Percentiles rank a stretch among this genome's conserved stretches.
Evolutionary conservation across 2,888 invertebrate species (phyloP).

Genomic region (Villa cingulata): DNA sequence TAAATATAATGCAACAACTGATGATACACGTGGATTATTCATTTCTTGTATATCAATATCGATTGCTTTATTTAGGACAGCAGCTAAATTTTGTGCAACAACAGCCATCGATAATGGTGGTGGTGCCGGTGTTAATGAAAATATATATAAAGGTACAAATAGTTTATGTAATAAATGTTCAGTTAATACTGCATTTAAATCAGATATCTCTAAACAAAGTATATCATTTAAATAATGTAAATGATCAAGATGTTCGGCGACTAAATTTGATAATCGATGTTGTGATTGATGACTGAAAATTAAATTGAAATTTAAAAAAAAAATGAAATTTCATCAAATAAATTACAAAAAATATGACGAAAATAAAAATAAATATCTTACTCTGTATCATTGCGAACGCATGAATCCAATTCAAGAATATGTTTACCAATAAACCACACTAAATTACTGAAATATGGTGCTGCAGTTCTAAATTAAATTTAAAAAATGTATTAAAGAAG

Average conservation of each 20-base stretch:
- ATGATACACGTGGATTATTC: constrained; percentile 62
- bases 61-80: constrained; percentile 46
- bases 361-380: constrained; percentile 39
- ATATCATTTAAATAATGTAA: constrained; percentile 96
- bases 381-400: constrained; percentile 92
- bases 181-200: constrained; percentile 83
- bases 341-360: neutral
- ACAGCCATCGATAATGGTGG: constrained; percentile 41
- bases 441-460: constrained; percentile 95
- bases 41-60: constrained; percentile 45
- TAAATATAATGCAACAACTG: constrained; percentile 80
- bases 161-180: constrained; percentile 89
- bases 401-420: constrained; percentile 86
- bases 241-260: constrained; percentile 95
- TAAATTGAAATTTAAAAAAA: neutral
- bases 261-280: constrained; percentile 79
- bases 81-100: constrained; percentile 48
- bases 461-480: constrained; percentile 58
- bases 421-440: constrained; percentile 99
- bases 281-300: constrained; percentile 74
- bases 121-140: constrained; percentile 56
- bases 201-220: constrained; percentile 77
- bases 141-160: constrained; percentile 85
- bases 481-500: constrained; percentile 14
- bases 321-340: neutral